Evolutionary conservation across 2,113 vertebrate genomes (phyloP).

Genomic region (Damaliscus lunatus): DNA sequence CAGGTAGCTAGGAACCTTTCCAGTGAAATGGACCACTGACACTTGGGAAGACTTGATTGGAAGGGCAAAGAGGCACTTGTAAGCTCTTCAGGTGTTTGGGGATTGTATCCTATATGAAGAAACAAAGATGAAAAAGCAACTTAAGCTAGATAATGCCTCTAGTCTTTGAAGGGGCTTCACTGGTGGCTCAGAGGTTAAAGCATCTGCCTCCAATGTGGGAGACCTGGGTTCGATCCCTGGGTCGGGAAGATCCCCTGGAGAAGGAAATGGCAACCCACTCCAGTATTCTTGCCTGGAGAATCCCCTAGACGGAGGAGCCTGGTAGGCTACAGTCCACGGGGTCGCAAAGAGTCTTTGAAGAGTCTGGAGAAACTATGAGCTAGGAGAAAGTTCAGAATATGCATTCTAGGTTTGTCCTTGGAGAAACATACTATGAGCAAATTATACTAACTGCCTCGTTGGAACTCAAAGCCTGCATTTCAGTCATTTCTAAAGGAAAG

Average conservation of each 20-base stretch:
- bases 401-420: background rate
- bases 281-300: too few species aligned
- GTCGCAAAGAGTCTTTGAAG: too few species aligned
- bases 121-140: background rate
- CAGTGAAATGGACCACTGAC: background rate
- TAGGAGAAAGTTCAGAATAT: background rate
- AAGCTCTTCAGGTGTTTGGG: background rate
- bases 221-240: too few species aligned
- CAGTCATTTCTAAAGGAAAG: background rate
- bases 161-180: background rate
- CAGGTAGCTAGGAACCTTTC: background rate
- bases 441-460: constrained; percentile 4
- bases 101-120: background rate
- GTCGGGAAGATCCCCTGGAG: too few species aligned
- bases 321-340: too few species aligned
- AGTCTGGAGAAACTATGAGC: background rate
- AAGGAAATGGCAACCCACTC: too few species aligned
- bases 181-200: too few species aligned
- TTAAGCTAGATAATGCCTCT: background rate
- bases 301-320: too few species aligned
- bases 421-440: background rate
- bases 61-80: background rate
- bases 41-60: background rate
- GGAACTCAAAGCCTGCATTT: background rate
- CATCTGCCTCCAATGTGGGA: too few species aligned